Conservation (phyloP, 2,113 vertebrate genomes). For the Coregonus clupeaformis region DNA sequence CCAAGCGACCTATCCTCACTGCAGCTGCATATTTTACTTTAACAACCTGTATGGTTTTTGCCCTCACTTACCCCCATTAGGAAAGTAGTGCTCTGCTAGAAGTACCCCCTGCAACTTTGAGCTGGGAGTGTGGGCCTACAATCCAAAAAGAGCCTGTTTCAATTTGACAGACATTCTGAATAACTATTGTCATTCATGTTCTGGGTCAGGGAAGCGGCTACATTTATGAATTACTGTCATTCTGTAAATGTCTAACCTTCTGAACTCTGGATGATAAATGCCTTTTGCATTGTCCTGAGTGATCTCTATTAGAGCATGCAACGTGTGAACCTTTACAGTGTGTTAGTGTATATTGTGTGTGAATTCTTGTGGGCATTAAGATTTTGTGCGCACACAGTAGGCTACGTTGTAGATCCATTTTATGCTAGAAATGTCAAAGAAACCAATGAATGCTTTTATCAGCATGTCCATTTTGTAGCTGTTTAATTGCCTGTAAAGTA, state of each 20-base stretch:
- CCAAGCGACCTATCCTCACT: not conserved
- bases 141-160: not conserved
- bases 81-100: not conserved
- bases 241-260: too few relatives aligned
- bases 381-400: slow-evolving; percentile 1
- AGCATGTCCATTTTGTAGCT: slow-evolving; percentile 10
- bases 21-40: not conserved
- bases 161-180: not conserved
- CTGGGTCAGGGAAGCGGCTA: not conserved
- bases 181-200: not conserved
- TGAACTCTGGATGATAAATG: not conserved
- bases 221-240: too few relatives aligned
- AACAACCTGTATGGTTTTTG: not conserved
- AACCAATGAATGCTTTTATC: slow-evolving; percentile 5
- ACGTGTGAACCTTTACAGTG: not conserved
- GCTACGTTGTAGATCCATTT: not conserved
- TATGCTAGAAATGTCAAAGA: not conserved
- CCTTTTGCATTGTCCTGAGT: not conserved
- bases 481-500: not conserved
- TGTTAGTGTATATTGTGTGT: slow-evolving; percentile 27
- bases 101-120: not conserved
- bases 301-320: not conserved
- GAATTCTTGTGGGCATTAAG: slow-evolving; percentile 16
- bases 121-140: not conserved
- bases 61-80: not conserved